phyloP scores from a whole-genome alignment of 2,113 vertebrate species.

The Vireo altiloquus region DNA sequence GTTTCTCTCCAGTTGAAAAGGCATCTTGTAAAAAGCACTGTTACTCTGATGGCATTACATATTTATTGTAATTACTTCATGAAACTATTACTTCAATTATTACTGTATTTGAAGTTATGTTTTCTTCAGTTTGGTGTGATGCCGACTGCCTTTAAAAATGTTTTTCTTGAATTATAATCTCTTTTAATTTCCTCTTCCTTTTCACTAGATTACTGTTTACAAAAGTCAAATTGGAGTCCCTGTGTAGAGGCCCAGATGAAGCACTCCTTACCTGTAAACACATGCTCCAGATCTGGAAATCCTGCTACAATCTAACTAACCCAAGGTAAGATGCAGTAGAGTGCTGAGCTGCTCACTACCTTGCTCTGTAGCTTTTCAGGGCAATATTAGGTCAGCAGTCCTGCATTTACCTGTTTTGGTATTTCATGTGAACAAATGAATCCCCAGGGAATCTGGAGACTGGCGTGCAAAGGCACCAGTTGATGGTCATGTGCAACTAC shows the following conservation, averaged over 20 bases:
- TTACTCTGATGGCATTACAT: neutral
- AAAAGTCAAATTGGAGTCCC: slow-evolving; percentile 93
- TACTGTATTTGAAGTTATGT: neutral
- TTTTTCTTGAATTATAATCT: neutral
- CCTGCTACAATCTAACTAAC: slow-evolving; percentile 98
- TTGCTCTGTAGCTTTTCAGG: neutral
- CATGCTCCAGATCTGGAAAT: slow-evolving; percentile 99
- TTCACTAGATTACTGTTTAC: slow-evolving; percentile 88
- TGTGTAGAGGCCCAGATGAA: slow-evolving; percentile 93
- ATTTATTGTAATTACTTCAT: neutral
- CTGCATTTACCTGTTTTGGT: neutral
- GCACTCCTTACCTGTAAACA: slow-evolving; percentile 96
- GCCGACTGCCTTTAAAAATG: neutral
- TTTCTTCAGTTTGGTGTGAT: neutral
- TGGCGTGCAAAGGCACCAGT: neutral
- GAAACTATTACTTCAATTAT: neutral
- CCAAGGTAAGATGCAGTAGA: slow-evolving; percentile 81
- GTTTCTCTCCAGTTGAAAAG: neutral
- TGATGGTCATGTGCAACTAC: neutral
- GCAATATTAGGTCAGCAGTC: neutral
- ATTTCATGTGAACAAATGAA: neutral
- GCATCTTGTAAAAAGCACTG: neutral
- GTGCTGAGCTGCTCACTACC: neutral
- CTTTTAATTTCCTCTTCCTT: neutral
- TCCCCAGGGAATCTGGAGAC: neutral